Conservation (phyloP, 2,888 invertebrate genomes). For the Elgonia sp. region DNA sequence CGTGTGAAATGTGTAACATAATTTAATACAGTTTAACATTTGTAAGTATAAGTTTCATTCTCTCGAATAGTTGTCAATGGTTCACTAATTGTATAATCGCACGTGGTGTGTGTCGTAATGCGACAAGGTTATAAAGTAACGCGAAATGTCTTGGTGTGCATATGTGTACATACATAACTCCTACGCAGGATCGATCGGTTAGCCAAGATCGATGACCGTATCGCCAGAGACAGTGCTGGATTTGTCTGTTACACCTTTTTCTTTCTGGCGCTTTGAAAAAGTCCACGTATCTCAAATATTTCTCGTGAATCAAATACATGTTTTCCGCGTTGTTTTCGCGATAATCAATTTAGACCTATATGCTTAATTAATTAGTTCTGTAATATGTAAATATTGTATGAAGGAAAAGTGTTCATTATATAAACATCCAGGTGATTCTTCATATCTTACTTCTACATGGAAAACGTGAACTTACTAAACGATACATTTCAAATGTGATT, state of each 20-base stretch:
- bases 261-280: constrained; percentile 33
- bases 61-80: constrained; percentile 71
- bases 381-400: constrained; percentile 36
- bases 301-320: constrained; percentile 51
- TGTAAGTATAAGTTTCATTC: constrained; percentile 66
- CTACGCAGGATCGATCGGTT: constrained; percentile 74
- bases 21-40: constrained; percentile 71
- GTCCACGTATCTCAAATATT: constrained; percentile 62
- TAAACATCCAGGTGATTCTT: background rate
- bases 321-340: constrained; percentile 37
- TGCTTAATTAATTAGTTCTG: constrained; percentile 47
- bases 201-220: constrained; percentile 75
- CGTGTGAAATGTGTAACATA: constrained; percentile 68
- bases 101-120: constrained; percentile 74
- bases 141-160: constrained; percentile 71
- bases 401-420: background rate
- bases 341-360: constrained; percentile 44
- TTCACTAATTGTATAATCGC: constrained; percentile 78
- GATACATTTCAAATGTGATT: too few species aligned
- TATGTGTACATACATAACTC: constrained; percentile 57
- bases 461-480: too few species aligned
- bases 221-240: constrained; percentile 62
- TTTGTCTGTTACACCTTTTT: constrained; percentile 50
- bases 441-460: too few species aligned
- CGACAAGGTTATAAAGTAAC: constrained; percentile 76